phyloP scores from a whole-genome alignment of 2,797 vertebrate species.

The Platyrinchus mystaceus region DNA sequence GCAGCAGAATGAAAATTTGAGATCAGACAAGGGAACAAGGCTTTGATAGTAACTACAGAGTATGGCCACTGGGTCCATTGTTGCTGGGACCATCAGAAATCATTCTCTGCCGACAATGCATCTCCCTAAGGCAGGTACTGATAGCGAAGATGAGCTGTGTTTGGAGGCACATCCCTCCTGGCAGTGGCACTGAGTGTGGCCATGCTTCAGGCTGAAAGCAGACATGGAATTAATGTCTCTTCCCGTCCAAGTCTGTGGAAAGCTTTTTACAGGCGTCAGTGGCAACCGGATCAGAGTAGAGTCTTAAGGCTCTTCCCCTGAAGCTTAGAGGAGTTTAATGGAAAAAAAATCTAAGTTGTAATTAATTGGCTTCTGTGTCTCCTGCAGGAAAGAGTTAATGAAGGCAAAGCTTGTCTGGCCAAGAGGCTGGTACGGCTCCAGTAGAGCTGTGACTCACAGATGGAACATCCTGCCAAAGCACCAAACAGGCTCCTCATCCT shows the following conservation, averaged over 20 bases:
- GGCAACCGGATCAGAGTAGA: slow-evolving; percentile 52
- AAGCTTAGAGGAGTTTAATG: slow-evolving; percentile 31
- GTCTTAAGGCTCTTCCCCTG: slow-evolving; percentile 39
- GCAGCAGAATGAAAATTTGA: background rate
- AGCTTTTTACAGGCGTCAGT: slow-evolving; percentile 35
- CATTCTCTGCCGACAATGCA: background rate
- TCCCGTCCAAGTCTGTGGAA: slow-evolving; percentile 24
- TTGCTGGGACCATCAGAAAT: background rate
- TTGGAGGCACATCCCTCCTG: background rate
- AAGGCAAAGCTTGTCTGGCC: slow-evolving; percentile 54
- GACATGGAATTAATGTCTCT: background rate
- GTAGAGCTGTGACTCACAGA: slow-evolving; percentile 27
- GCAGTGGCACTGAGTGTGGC: background rate
- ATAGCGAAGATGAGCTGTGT: background rate
- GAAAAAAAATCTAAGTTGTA: slow-evolving; percentile 20
- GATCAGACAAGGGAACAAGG: background rate
- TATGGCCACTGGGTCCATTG: background rate
- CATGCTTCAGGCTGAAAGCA: background rate
- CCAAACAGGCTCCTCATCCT: background rate
- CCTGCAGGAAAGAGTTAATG: slow-evolving; percentile 68
- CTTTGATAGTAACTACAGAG: background rate
- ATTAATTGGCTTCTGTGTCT: slow-evolving; percentile 52
- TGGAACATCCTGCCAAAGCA: slow-evolving; percentile 1
- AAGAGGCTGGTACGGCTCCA: background rate
- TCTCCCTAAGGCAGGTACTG: background rate